Percentiles rank a stretch among this genome's conserved stretches.
These are phyloP conservation scores for Erannis defoliaria DNA, from an alignment of 2,888 invertebrate genomes.

Conservation along the genomic window DNA sequence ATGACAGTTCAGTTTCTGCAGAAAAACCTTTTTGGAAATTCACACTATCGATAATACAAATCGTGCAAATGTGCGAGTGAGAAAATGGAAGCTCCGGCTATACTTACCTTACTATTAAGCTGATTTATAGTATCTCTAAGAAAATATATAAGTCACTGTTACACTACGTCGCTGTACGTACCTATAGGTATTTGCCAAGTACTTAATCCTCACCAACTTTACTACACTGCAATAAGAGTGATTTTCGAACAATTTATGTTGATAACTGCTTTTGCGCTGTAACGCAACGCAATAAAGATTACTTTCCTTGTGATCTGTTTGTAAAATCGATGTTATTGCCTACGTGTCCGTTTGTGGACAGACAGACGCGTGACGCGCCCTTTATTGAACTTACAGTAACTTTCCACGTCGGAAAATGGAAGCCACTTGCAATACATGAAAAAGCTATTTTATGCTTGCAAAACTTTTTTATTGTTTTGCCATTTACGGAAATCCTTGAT, in stretches of 20 bases:
- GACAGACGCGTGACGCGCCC: slow-evolving; percentile 58
- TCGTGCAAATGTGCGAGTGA: too few relatives aligned
- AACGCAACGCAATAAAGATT: slow-evolving; percentile 28
- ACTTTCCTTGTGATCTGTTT: slow-evolving; percentile 41
- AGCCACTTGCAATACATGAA: slow-evolving; percentile 25
- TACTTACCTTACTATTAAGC: too few relatives aligned
- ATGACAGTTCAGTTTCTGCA: too few relatives aligned
- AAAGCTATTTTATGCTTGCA: slow-evolving; percentile 9
- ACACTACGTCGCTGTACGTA: slow-evolving; percentile 20
- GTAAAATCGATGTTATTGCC: slow-evolving; percentile 64
- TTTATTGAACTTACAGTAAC: slow-evolving; percentile 64
- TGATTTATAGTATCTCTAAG: too few relatives aligned
- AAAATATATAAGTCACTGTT: not conserved
- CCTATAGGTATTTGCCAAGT: slow-evolving; percentile 52
- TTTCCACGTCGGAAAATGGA: slow-evolving; percentile 45
- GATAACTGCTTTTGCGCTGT: slow-evolving; percentile 23
- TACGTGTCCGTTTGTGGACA: slow-evolving; percentile 63
- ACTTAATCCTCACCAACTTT: slow-evolving; percentile 33
- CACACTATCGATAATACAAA: too few relatives aligned
- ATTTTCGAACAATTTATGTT: slow-evolving; percentile 7
- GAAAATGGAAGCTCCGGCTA: too few relatives aligned
- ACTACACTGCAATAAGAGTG: slow-evolving; percentile 8
- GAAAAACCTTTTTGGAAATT: too few relatives aligned
- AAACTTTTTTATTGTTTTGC: not conserved
- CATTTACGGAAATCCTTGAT: not conserved